phyloP scores from a whole-genome alignment of 2,888 invertebrate genomes.

The Stenotaenia linearis region DNA sequence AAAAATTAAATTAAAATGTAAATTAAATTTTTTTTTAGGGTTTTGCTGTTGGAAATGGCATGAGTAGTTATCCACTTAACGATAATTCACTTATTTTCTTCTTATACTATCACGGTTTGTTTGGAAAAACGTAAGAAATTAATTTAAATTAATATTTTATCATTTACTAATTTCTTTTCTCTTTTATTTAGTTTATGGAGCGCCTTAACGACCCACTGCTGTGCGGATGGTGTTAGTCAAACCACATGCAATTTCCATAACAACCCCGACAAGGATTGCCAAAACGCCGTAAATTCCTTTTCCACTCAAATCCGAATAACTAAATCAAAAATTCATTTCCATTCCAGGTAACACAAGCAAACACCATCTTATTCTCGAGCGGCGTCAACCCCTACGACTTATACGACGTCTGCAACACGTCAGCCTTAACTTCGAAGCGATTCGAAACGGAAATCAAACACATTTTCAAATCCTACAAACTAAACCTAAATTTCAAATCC shows the following conservation, averaged over 20 bases:
- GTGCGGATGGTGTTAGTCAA: neutral
- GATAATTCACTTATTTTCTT: slow-evolving; percentile 31
- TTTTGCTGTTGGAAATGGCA: slow-evolving; percentile 51
- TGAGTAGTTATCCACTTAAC: slow-evolving; percentile 26
- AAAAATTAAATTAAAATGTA: neutral
- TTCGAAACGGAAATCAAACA: slow-evolving; percentile 11
- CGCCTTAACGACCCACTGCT: slow-evolving; percentile 8
- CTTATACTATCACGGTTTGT: slow-evolving; percentile 26
- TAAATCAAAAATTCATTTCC: too few species aligned
- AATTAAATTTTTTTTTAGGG: slow-evolving; percentile 45
- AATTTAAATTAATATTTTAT: neutral
- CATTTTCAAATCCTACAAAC: neutral
- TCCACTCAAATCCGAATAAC: too few species aligned
- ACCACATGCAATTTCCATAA: slow-evolving; percentile 24
- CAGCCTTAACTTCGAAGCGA: neutral
- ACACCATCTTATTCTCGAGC: neutral
- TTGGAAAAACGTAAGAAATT: slow-evolving; percentile 7
- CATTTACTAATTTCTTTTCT: neutral
- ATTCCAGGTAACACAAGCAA: too few species aligned
- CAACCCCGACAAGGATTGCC: neutral
- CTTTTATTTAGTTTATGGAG: slow-evolving; percentile 17
- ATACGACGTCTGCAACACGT: slow-evolving; percentile 2
- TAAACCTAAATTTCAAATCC: neutral
- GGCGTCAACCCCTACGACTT: slow-evolving; percentile 29
- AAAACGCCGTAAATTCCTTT: neutral